A percentile compares a stretch with the other conserved stretches of the same genome.
These are phyloP conservation scores for Pegea sp. DNA, from an alignment of 23 tunicate species.

Conservation along the genomic window DNA sequence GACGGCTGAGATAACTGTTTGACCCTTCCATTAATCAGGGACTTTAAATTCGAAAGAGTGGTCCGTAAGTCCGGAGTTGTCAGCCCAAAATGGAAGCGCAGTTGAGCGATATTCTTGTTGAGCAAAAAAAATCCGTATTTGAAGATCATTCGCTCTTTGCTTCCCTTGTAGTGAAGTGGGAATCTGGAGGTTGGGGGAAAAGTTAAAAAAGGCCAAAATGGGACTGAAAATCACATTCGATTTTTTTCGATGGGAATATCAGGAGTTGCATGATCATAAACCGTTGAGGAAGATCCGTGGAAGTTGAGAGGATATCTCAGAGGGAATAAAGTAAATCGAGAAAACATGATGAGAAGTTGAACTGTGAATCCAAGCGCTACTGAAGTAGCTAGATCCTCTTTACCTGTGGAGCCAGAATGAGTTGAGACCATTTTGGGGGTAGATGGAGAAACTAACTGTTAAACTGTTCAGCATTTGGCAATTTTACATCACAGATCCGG, in stretches of 20 bases:
- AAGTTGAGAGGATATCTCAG: slow-evolving; percentile 44
- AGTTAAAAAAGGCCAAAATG: background rate
- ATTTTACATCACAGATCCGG: slow-evolving; percentile 25
- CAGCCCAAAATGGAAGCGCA: slow-evolving; percentile 33
- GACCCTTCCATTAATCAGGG: slow-evolving; percentile 30
- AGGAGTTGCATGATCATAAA: slow-evolving; percentile 41
- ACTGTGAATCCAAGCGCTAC: slow-evolving; percentile 54
- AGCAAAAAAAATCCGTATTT: slow-evolving; percentile 55
- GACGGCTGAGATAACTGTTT: too few relatives aligned
- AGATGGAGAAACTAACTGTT: slow-evolving; percentile 7
- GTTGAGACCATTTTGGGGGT: background rate
- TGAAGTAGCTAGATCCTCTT: slow-evolving; percentile 27
- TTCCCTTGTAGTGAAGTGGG: slow-evolving; percentile 26
- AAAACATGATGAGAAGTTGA: slow-evolving; percentile 55
- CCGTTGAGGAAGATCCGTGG: slow-evolving; percentile 28
- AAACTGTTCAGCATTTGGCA: slow-evolving; percentile 59
- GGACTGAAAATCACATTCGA: slow-evolving; percentile 16
- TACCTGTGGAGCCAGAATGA: too few relatives aligned
- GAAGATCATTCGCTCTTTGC: slow-evolving; percentile 48
- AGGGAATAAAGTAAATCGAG: slow-evolving; percentile 37
- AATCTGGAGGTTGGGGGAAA: slow-evolving; percentile 19
- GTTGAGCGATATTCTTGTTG: slow-evolving; percentile 60
- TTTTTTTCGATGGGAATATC: slow-evolving; percentile 60
- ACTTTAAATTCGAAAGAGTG: slow-evolving; percentile 33
- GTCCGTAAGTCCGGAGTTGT: slow-evolving; percentile 43